A percentile compares a stretch with the other conserved stretches of the same genome.
Evolutionary conservation across 2,797 vertebrate genomes (phyloP).

Genomic region (Arctocebus calabarensis): DNA sequence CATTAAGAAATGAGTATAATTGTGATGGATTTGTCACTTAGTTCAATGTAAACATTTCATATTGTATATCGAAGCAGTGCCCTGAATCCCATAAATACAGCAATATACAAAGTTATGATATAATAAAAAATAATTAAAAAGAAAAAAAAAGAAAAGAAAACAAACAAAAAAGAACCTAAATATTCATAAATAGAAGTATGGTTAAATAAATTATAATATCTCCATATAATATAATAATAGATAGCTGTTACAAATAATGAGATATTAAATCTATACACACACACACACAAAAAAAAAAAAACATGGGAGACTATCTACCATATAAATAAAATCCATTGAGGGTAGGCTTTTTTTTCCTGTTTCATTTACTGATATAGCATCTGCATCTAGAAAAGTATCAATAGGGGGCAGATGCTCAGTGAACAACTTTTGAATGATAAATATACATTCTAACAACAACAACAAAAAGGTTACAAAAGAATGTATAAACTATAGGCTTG

Average conservation of each 20-base stretch:
- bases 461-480: background rate
- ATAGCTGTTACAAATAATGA: background rate
- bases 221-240: background rate
- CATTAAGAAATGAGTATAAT: no score
- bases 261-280: background rate
- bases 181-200: background rate
- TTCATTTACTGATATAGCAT: background rate
- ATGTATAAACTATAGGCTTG: background rate
- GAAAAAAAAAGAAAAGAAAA: no score
- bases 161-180: no score
- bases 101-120: no score
- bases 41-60: no score
- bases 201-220: background rate
- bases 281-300: background rate
- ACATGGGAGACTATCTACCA: background rate
- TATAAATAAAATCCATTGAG: background rate
- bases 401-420: background rate
- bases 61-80: no score
- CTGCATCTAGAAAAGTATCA: background rate
- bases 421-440: background rate
- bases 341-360: background rate
- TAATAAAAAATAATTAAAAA: no score
- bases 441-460: conserved; percentile 21
- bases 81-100: no score
- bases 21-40: no score